phyloP scores from a whole-genome alignment of 2,888 invertebrate genomes.

The Anagyrus pseudococci region DNA sequence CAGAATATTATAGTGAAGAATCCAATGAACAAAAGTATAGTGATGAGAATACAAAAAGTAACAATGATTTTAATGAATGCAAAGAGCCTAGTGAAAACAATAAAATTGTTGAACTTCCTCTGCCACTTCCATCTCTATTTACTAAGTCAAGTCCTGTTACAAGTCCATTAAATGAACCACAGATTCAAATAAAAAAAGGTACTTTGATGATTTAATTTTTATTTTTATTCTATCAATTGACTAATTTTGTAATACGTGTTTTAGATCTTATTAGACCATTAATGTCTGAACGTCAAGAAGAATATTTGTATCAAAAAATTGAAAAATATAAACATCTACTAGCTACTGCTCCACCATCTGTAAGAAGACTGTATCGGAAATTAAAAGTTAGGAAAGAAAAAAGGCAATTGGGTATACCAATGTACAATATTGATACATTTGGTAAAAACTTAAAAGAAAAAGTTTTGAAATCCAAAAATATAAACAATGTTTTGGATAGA shows the following conservation, averaged over 20 bases:
- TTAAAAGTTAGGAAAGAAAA: constrained; percentile 67
- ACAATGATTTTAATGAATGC: no score
- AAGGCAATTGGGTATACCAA: constrained; percentile 65
- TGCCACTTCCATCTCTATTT: constrained; percentile 54
- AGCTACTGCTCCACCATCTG: constrained; percentile 49
- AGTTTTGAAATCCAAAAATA: constrained; percentile 37
- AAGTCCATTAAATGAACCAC: constrained; percentile 62
- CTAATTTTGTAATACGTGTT: constrained; percentile 17
- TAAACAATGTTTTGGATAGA: constrained; percentile 51
- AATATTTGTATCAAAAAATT: constrained; percentile 58
- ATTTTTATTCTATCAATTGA: constrained; percentile 5
- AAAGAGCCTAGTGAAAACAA: constrained; percentile 40
- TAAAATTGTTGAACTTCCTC: constrained; percentile 44
- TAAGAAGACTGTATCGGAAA: constrained; percentile 67
- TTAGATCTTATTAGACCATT: constrained; percentile 51
- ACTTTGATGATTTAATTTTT: constrained; percentile 5
- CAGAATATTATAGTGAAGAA: constrained; percentile 5
- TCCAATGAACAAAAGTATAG: not conserved
- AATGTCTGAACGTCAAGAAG: constrained; percentile 64
- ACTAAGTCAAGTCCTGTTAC: constrained; percentile 54
- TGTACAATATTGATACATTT: constrained; percentile 67
- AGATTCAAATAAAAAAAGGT: constrained; percentile 29
- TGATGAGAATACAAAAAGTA: no score
- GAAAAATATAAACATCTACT: constrained; percentile 48
- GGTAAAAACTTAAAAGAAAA: constrained; percentile 36